Base-by-base conservation (phyloP, 2,113 vertebrate species). In the Malaclemys terrapin region DNA sequence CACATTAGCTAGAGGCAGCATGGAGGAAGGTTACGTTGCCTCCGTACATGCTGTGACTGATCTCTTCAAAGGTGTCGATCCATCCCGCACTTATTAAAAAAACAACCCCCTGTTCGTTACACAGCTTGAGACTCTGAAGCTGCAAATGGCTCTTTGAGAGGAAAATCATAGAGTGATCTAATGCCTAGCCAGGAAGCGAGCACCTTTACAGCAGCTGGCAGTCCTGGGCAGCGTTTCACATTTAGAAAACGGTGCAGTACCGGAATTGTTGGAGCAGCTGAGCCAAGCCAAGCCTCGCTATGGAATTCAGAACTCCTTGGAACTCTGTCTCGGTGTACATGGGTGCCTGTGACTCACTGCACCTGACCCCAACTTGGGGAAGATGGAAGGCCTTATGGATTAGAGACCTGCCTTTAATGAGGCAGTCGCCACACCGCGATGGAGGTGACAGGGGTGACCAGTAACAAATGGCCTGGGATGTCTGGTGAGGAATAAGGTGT, bases 271-370 rank as follows among this genome's bases (percentile, higher is more conserved):
- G 91, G 50, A 35, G n/a, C 29, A 27, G 13, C 1, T 72, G 69
- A 29, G n/a, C n/a, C 47, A 54, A 75, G 25, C 20, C 10, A 53
- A 29, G 11, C 49, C 69, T 59, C 17, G 56, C 11, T 11, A 8
- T 82, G 38, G 52, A 17, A 69, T 76, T 57, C 56, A 25, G 17
- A n/a, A 6, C 14, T 75, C 57, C 45, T 49, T 49, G 25, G 35
- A 80, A 16, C 3, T 2, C 0, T 0, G 1, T 9, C 16, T 52
- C 38, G 56, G 57, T 82, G 24, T 10, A n/a, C 57, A 49, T 54
- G 45, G 56, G 35, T 53, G n/a, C 24, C 65, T 10, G 54, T 11
- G 49, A 22, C 7, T 84, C 22, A 25, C 9, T 47, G 85, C 78
- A 53, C 50, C 50, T 53, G 50, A 10, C 24, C 27, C 78, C 50